Evolutionary conservation across 2,888 invertebrate genomes (phyloP).

Genomic region (Caenorhabditis sp.): DNA sequence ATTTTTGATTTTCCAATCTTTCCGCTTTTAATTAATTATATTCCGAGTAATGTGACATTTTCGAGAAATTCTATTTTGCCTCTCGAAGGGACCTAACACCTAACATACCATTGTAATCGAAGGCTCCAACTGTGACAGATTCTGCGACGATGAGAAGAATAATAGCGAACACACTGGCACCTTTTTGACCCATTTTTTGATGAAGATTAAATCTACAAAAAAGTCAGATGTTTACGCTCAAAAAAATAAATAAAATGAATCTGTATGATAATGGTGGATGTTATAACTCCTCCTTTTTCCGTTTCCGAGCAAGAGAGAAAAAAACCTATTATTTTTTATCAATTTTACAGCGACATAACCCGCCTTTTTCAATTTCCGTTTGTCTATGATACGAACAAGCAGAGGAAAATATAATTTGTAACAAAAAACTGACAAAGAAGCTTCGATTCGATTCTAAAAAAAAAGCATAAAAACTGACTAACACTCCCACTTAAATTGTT

Average conservation of each 20-base stretch:
- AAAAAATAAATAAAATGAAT: neutral
- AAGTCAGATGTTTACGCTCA: neutral
- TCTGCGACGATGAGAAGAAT: slow-evolving; percentile 11
- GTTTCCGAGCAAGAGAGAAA: neutral
- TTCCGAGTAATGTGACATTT: too few species aligned
- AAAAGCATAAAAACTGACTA: neutral
- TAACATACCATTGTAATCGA: slow-evolving; percentile 22
- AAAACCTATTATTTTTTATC: slow-evolving; percentile 12
- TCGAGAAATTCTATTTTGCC: neutral
- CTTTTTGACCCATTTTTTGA: neutral
- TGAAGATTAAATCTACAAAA: neutral
- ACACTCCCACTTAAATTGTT: neutral
- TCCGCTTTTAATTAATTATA: too few species aligned
- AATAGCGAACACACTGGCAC: slow-evolving; percentile 17
- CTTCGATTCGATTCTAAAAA: neutral
- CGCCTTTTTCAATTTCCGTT: slow-evolving; percentile 47
- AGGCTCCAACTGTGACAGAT: slow-evolving; percentile 1
- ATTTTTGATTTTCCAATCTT: too few species aligned
- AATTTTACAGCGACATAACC: slow-evolving; percentile 7
- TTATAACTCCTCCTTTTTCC: neutral
- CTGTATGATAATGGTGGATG: neutral
- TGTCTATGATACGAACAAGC: neutral
- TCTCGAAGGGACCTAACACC: neutral
- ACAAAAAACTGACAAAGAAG: neutral
- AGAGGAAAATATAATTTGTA: neutral